Evolutionary conservation across 2,797 vertebrate species (phyloP), one percentile per base, ranked within the genome.

Genomic region (Tokudaia muenninki): DNA sequence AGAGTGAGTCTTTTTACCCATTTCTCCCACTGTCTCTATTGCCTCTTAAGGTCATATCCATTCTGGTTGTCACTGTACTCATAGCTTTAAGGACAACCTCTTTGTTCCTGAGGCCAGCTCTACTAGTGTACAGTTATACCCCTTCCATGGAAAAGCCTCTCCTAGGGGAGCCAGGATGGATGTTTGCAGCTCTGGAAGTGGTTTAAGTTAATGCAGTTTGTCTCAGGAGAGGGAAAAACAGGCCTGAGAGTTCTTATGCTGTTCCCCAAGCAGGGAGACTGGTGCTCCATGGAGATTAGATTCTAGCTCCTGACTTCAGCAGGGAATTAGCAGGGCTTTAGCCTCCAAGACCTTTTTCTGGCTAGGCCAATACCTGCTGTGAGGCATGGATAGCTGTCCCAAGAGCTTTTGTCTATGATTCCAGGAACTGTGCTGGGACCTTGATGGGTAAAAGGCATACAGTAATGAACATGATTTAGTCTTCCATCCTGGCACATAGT

Each of bases 11-110:
- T 14, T 19, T 8, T 72, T 26, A 12, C 6, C 37, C 4, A 26
- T 0, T 9, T 47, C 8, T 22, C n/a, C 22, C 10, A 89, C n/a
- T 11, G 37, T 72, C 31, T 55, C 65, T 31, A 93, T 50, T 90
- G 13, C 63, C 4, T 21, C 1, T 6, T 41, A 21, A 13, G 44
- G 17, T 13, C 19, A 0, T 41, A 3, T 74, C 19, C 6, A 3
- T 87, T 37, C n/a, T 26, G 17, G 19, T n/a, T 37, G 12, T 74
- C 44, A 50, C 31, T 37, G 4, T 63, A 11, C 22, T 80, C 6
- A n/a, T 6, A 17, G 6, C 22, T 94, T 47, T 61, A 91, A 89
- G 86, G 26, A 34, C 8, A 41, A 21, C n/a, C 67, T 81, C 59
- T 22, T 12, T n/a, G 10, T 55, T n/a, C 37, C 10, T 13, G 61